Base-by-base conservation (phyloP, 2,888 invertebrate genomes). In the Dicranocentrus wangi region DNA sequence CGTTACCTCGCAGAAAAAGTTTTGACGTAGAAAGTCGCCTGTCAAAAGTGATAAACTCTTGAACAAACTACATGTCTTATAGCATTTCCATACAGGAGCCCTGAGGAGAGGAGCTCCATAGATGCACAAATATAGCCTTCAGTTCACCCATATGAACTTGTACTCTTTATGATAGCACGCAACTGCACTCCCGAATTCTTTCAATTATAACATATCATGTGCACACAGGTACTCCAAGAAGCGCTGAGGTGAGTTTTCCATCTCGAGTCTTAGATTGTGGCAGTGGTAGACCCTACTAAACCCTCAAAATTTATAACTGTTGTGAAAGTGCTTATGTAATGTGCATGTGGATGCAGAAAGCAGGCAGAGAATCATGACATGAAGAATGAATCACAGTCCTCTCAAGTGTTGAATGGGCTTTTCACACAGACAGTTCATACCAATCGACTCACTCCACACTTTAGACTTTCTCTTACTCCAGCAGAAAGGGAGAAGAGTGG, bases 231-330 rank as follows among this genome's bases (percentile, higher is more conserved):
- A 47, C 5, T 13, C 39, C 5, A 47, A 7, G 15, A 47, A 47
- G n/a, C 47, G n/a, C 7, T 39, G 47, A 47, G n/a, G 2, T 10
- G 15, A 47, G 10, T 47, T 47, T 47, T 7, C 10, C 15, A 10
- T 47, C 47, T 47, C 47, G 5, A 47, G 47, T 47, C 47, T 47
- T 47, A 10, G 10, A 47, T 10, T 3, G 61, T 61, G 61, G 32
- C 61, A 61, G n/a, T 61, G 61, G 32, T 61, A 61, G 61, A 61
- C n/a, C 61, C 61, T 39, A 32, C 61, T 28, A 61, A 61, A 61
- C 32, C 61, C 28, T 19, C 32, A 61, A 61, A 61, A 47, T 47
- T 47, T 47, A 47, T 47, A 47, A 47, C 47, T 47, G 47, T 47
- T 10, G 47, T 19, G 17, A 32, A 5, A 17, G 17, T 28, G 28